A percentile compares a stretch with the other conserved stretches of the same genome.
Evolutionary conservation across 2,113 vertebrate species (phyloP).

Genomic region (Pavo muticus): DNA sequence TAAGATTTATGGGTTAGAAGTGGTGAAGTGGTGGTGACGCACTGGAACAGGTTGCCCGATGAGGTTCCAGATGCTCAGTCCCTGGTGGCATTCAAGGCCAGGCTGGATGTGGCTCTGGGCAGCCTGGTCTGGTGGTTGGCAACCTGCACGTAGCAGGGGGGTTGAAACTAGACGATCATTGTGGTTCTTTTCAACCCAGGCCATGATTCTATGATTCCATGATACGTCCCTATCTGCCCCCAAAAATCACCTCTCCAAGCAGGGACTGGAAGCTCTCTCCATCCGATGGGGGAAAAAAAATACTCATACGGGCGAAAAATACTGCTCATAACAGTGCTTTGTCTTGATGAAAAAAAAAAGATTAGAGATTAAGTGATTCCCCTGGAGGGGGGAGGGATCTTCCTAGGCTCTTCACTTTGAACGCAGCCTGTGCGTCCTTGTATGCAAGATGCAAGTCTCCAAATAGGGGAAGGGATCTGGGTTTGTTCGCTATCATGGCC

Average conservation of each 20-base stretch:
- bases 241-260: accelerated
- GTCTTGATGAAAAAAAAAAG: neutral
- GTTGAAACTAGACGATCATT: no score
- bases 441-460: neutral
- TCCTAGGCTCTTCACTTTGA: neutral
- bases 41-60: no score
- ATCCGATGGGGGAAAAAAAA: accelerated
- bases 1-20: neutral
- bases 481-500: accelerated
- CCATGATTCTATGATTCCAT: no score
- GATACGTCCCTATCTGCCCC: neutral
- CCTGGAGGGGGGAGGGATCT: neutral
- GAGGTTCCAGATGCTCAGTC: no score
- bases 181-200: no score
- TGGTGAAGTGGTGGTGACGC: neutral
- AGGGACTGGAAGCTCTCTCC: neutral
- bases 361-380: neutral
- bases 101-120: no score
- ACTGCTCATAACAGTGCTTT: accelerated
- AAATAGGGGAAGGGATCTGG: slow-evolving; percentile 22
- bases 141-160: no score
- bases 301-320: neutral
- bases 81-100: no score
- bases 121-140: no score
- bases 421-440: neutral